These are phyloP conservation scores for Ariolimax columbianus DNA, from an alignment of 2,888 invertebrate species.

Conservation along the genomic window DNA sequence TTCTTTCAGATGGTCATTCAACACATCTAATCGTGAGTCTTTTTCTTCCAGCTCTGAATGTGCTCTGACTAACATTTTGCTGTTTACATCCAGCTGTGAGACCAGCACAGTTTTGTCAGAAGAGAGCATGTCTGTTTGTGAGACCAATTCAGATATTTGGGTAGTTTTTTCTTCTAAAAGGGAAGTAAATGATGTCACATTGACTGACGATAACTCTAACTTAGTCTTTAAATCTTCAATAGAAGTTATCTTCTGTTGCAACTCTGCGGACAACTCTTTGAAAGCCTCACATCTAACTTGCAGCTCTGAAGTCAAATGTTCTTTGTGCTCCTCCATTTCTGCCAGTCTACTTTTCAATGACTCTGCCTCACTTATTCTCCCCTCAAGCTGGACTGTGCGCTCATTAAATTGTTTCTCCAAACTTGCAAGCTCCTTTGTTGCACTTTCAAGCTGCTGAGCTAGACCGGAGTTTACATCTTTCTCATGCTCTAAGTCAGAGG, in stretches of 20 bases:
- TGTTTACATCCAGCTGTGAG: conserved; percentile 12
- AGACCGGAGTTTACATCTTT: not conserved
- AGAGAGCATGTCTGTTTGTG: conserved; percentile 18
- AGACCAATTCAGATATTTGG: conserved; percentile 30
- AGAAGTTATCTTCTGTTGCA: not conserved
- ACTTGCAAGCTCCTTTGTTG: not conserved
- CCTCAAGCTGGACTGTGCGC: conserved; percentile 13
- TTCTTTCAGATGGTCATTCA: not conserved
- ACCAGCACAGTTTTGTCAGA: conserved; percentile 11
- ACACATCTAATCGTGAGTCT: not conserved
- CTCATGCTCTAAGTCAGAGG: conserved; percentile 25
- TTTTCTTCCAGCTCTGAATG: conserved; percentile 14
- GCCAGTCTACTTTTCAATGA: conserved; percentile 7
- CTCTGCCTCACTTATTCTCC: not conserved
- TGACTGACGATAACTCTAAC: not conserved
- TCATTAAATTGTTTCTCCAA: not conserved
- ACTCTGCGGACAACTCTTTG: conserved; percentile 6
- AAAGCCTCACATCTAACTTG: not conserved
- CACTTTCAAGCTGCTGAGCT: not conserved
- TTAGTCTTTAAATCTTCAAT: conserved; percentile 11
- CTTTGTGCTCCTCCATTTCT: conserved; percentile 3
- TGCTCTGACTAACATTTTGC: not conserved
- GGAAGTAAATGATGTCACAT: not conserved
- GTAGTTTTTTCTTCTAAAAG: conserved; percentile 23
- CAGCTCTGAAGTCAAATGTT: conserved; percentile 5